Conservation (phyloP, 2,113 vertebrate species). For the Chaetorhynchus papuensis region DNA sequence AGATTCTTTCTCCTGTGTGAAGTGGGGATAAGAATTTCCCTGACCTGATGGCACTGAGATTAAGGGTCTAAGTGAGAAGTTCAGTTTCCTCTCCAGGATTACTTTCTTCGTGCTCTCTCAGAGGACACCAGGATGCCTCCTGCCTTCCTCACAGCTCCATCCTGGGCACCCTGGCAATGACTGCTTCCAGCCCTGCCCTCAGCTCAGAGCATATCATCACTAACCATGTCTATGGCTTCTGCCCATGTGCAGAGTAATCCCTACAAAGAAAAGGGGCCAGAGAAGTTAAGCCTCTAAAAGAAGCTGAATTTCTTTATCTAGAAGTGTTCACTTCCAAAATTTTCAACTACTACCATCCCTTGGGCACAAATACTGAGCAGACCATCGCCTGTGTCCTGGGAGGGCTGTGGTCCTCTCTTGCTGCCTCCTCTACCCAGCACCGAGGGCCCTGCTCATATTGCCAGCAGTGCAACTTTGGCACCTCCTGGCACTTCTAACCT, state of each 20-base stretch:
- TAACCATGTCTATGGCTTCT: neutral
- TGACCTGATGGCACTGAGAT: neutral
- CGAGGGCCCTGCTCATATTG: neutral
- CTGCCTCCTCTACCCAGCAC: neutral
- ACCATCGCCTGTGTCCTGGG: accelerated
- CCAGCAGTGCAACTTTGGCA: neutral
- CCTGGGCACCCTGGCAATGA: neutral
- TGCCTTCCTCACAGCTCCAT: neutral
- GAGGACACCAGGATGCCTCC: neutral
- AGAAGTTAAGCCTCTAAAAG: neutral
- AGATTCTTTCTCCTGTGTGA: neutral
- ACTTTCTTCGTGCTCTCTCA: accelerated
- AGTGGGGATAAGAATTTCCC: neutral
- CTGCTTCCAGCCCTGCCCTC: neutral
- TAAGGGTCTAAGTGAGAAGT: neutral
- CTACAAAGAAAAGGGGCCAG: neutral
- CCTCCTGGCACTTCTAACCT: conserved; percentile 9
- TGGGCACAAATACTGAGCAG: neutral
- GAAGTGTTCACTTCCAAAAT: neutral
- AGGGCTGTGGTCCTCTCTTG: neutral
- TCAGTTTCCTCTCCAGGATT: neutral
- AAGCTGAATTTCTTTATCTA: neutral
- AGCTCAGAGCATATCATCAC: neutral
- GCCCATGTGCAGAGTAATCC: neutral
- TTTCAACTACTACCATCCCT: neutral